These are phyloP conservation scores for Mus spretus DNA, from an alignment of 2,797 vertebrate species.

Conservation along the genomic window DNA sequence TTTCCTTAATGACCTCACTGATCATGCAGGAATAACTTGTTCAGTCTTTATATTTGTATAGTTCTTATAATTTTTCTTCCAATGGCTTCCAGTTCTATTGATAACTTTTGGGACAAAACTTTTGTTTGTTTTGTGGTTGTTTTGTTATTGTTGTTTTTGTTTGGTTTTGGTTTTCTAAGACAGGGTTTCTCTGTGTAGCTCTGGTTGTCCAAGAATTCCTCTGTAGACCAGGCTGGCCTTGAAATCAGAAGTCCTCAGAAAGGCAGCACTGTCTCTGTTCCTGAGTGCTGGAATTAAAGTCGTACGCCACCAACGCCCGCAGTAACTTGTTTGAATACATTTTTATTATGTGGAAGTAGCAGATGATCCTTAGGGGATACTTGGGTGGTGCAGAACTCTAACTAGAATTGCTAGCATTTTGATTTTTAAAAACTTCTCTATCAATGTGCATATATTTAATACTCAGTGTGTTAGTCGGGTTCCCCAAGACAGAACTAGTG, in stretches of 20 bases:
- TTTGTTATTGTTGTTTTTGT: not conserved
- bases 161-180: not conserved
- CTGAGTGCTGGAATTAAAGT: not conserved
- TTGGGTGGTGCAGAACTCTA: not conserved
- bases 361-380: slow-evolving; percentile 18
- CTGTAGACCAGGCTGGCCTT: not conserved
- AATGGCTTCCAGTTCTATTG: not conserved
- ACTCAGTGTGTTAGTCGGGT: not conserved
- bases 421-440: not conserved
- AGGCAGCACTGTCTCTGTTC: not conserved
- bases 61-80: not conserved
- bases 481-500: slow-evolving; percentile 9
- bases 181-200: not conserved
- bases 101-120: too few species aligned
- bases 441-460: not conserved
- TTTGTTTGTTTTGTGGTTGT: not conserved
- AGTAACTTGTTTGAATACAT: slow-evolving; percentile 38
- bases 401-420: slow-evolving; percentile 52
- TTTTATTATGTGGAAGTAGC: slow-evolving; percentile 29
- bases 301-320: not conserved
- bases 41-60: not conserved
- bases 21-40: not conserved
- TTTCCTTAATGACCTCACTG: not conserved
- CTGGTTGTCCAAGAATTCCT: not conserved
- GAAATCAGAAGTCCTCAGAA: not conserved